Base-by-base conservation (phyloP, 2,888 invertebrate species). In the Lottia scabra region DNA sequence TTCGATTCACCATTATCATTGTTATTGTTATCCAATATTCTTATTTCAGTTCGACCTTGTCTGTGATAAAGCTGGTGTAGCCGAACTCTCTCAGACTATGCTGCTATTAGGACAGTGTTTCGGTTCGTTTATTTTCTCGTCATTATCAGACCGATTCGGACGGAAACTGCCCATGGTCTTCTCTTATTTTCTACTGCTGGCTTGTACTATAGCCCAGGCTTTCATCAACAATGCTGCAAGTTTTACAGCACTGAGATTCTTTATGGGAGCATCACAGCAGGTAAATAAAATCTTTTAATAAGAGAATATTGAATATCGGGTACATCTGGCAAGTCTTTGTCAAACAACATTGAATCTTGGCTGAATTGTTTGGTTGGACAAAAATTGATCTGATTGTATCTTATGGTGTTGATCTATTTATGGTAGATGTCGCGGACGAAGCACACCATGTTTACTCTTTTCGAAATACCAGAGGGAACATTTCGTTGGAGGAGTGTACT, bases 141-240 rank as follows among this genome's bases (percentile, higher is more conserved):
- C 80, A n/a, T 66, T 84, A 8, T 78, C 83, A 4, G 85, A 85
- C 68, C 71, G 72, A 26, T 78, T 75, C 43, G 85, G 85, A 13
- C 78, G 85, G 26, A 84, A 83, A 46, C 80, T 80, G 2, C 73
- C 83, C 1, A 77, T 79, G 64, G 63, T 82, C 27, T 27, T 45
- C 27, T 76, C 78, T 56, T 74, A 80, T 56, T 62, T 79, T 5
- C 62, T 71, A 16, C 72, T 83, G 67, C 43, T 78, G 0, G 70
- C 70, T 0, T 38, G 75, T 4, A 72, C 76, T 0, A 43, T 80
- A 6, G 77, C 71, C 56, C 72, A 70, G 8, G 82, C 80, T 8
- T 78, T 81, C 65, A 46, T 77, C 1, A 78, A 78, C 10, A 77
- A 77, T 46, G 78, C 78, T 30, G 63, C 72, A 64, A 72, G 80